Base-by-base conservation (phyloP, 2,888 invertebrate species). In the Cremastinae sp. region DNA sequence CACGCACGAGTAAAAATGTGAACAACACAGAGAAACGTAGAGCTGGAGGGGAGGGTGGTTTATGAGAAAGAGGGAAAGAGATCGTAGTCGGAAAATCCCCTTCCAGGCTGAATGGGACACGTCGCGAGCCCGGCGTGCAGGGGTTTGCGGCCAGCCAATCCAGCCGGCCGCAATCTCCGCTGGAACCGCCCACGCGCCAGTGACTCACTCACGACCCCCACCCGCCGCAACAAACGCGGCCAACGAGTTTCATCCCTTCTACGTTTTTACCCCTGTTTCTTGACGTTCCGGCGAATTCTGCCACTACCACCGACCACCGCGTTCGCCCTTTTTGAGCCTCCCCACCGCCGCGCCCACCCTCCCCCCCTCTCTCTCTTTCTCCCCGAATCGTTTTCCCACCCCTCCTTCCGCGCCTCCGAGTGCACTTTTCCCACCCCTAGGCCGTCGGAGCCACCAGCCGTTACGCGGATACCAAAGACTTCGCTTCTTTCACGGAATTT, bases 181-280 rank as follows among this genome's bases (percentile, higher is more conserved):
- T 80, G 72, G 86, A 83, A 86, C 87, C 89, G 88, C 89, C 89
- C 84, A 85, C 84, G 83, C 84, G 81, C 88, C 88, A 88, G 84
- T 88, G 83, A 82, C 82, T 82, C 83, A 83, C 79, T 81, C 79
- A 82, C 80, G 78, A 79, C 73, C 80, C 79, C 82, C 80, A 79
- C 80, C 73, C 74, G 61, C 38, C 49, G 14, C 43, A 51, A 16
- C 51, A 61, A 58, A 62, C 51, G 61, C 54, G 54, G 65, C 59
- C 76, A 73, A 69, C 76, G 71, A 71, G 61, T 78, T 59, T 74
- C 18, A 61, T 75, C 76, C 72, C 49, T 56, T 75, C 82, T 79
- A 79, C 82, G 28, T 81, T 82, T 83, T 82, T 83, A 80, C 84
- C 83, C 83, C 83, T 76, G 78, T 79, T 78, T 80, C 71, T 54